Base-by-base conservation (phyloP, 2,797 vertebrate genomes). In the Alectoris magna region DNA sequence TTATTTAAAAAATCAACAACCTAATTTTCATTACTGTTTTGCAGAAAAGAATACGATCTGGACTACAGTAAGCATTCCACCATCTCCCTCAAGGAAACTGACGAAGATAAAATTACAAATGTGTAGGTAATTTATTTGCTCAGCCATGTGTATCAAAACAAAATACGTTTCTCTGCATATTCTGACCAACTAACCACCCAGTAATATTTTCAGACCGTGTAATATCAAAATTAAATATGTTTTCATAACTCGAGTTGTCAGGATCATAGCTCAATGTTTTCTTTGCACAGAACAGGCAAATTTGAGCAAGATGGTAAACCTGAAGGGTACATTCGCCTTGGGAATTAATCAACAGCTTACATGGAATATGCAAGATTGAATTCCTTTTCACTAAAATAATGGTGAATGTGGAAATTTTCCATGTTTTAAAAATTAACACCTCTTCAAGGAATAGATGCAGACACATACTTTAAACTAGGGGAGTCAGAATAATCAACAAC, bases 1-100 rank as follows among this genome's bases (percentile, higher is more conserved):
- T 93, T 92, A 95, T 90, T 96, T 95, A 96, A 96, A 93, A 86
- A 95, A 95, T 75, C 72, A 92, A 93, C 84, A 93, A 95, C 41
- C 56, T 95, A 92, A 96, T 91, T 95, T 95, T 84, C 62, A 70
- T 90, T 91, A 91, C 73, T 94, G 74, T 79, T 82, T 60, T 91
- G 63, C 53, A 88, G 81, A 87, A 94, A 88, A 80, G 3, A 64
- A 41, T 88, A 41, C 66, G 22, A 91, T 94, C 94, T 84, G 85
- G 36, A 59, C 19, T 80, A 76, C 60, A 73, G 34, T 21, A 70
- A 70, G 31, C 14, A 78, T 88, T 92, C 67, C 76, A 48, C 46
- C 48, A 79, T 39, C 58, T 84, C 34, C 58, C 64, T 77, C 79
- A 75, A 84, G 62, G 84, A 94, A 93, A 90, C 55, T 87, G 60